These are phyloP conservation scores for Epizoanthus rinbou DNA, from an alignment of 92 coral and sea anemone species.

Conservation along the genomic window DNA sequence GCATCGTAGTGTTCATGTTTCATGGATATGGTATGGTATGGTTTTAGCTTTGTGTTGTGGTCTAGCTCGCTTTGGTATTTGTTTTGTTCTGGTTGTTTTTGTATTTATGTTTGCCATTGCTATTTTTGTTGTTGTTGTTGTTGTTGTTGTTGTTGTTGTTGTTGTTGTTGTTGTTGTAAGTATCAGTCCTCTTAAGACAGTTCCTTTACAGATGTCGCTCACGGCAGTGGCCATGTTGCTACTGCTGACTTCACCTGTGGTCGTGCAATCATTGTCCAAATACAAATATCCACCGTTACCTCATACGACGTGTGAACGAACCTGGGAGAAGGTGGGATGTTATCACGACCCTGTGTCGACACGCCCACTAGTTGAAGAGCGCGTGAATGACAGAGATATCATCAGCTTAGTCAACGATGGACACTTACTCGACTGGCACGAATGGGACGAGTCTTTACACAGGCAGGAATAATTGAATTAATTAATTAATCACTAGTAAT, in stretches of 20 bases:
- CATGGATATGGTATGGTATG: no score
- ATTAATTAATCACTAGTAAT: neutral
- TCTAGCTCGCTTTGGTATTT: no score
- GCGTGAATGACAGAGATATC: neutral
- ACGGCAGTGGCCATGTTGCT: neutral
- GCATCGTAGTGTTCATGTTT: no score
- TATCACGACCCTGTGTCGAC: neutral
- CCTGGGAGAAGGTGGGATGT: neutral
- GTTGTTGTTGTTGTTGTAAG: no score
- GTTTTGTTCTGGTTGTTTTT: no score
- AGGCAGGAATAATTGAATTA: neutral
- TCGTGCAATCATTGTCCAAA: neutral
- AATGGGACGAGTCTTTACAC: neutral
- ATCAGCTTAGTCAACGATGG: neutral
- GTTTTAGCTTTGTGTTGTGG: no score
- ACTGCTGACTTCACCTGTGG: neutral
- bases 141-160: no score
- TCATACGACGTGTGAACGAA: neutral
- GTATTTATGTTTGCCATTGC: no score
- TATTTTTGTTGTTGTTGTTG: no score
- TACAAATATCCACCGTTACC: neutral
- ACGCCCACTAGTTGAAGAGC: neutral
- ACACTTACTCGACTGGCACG: neutral
- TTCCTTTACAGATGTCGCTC: neutral
- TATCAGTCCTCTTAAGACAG: no score